Conservation (phyloP, 1,140 invertebrate species). For the Drosophila yakuba region DNA sequence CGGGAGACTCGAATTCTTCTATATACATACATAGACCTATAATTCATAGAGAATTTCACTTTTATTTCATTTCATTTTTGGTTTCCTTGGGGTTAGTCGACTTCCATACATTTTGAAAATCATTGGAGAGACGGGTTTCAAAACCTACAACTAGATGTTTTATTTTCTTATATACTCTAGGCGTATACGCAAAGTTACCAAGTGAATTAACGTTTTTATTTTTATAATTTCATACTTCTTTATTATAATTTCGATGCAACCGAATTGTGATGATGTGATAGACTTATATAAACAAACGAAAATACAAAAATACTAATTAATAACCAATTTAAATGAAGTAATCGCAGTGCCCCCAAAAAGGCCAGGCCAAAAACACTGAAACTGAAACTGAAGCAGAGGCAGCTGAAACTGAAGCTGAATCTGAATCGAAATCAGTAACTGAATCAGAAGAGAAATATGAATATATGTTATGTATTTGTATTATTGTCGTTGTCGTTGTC, state of each 20-base stretch:
- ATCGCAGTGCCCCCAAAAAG: constrained; percentile 40
- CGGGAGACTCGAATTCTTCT: constrained; percentile 29
- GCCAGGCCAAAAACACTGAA: constrained; percentile 34
- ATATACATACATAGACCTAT: constrained; percentile 58
- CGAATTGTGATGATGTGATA: constrained; percentile 82
- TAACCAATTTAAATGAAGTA: constrained; percentile 68
- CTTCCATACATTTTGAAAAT: constrained; percentile 9
- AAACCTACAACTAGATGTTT: constrained; percentile 17
- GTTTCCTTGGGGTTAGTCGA: constrained; percentile 6
- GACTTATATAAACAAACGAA: constrained; percentile 75
- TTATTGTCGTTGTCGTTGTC: constrained; percentile 66
- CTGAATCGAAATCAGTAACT: constrained; percentile 37
- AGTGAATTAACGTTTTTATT: constrained; percentile 34
- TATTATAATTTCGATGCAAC: constrained; percentile 70
- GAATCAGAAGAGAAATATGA: constrained; percentile 45
- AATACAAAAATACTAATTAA: constrained; percentile 73
- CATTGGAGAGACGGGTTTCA: constrained; percentile 6
- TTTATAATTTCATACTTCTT: constrained; percentile 30
- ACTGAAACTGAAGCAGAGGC: constrained; percentile 36
- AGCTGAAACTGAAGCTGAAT: constrained; percentile 26
- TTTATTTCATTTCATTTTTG: constrained; percentile 32
- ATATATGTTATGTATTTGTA: constrained; percentile 77
- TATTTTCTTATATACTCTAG: constrained; percentile 23
- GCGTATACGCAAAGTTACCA: constrained; percentile 13
- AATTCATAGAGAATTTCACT: constrained; percentile 6